Conservation (phyloP, 2,113 vertebrate species). For the Antigone vipio region DNA sequence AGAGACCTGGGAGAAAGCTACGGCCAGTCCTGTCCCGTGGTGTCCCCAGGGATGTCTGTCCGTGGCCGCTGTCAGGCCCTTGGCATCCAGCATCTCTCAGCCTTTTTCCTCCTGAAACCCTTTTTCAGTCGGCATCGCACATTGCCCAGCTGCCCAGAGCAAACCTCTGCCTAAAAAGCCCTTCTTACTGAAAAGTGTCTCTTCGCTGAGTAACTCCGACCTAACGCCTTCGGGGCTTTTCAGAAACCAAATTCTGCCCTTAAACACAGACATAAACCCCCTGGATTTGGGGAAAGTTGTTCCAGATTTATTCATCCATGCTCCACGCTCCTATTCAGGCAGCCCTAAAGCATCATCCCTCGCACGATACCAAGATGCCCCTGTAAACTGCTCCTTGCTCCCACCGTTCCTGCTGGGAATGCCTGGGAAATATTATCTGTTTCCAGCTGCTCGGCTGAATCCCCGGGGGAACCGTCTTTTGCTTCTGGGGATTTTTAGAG, state of each 20-base stretch:
- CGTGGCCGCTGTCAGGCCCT: background rate
- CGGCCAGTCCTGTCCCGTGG: background rate
- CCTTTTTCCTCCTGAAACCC: background rate
- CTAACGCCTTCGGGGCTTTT: fast-evolving
- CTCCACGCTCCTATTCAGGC: background rate
- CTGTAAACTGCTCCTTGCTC: background rate
- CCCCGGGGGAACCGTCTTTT: background rate
- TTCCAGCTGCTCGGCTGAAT: background rate
- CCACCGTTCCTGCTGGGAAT: background rate
- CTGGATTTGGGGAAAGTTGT: background rate
- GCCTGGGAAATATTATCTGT: background rate
- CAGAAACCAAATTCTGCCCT: background rate
- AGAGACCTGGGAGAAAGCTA: background rate
- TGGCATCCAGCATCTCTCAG: background rate
- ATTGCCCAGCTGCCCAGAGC: background rate
- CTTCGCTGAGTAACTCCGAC: background rate
- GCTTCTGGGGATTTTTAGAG: background rate
- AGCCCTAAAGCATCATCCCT: background rate
- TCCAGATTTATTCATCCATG: background rate
- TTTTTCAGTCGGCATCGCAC: background rate
- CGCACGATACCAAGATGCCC: fast-evolving
- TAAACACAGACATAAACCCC: fast-evolving
- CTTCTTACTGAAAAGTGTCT: background rate
- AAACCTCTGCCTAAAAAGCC: background rate
- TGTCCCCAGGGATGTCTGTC: background rate